Conservation (phyloP, 1,140 invertebrate species). For the Drosophila simulans region DNA sequence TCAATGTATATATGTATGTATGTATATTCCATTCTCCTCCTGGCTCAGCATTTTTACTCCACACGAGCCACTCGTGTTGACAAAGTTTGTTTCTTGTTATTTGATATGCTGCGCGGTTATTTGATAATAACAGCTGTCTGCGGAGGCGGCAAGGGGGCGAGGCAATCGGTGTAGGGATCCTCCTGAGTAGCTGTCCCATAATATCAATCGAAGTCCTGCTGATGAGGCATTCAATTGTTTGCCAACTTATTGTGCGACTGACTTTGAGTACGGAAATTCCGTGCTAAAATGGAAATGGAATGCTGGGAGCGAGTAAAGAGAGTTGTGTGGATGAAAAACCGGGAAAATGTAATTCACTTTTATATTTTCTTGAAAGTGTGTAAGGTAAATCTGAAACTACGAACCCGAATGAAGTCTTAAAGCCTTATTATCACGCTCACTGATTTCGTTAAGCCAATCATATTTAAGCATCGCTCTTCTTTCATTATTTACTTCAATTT, state of each 20-base stretch:
- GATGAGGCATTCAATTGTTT: conserved; percentile 72
- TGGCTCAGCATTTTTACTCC: conserved; percentile 55
- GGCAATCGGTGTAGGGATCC: not conserved
- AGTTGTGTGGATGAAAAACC: conserved; percentile 11
- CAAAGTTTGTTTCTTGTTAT: conserved; percentile 74
- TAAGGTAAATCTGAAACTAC: conserved; percentile 20
- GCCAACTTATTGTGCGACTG: conserved; percentile 59
- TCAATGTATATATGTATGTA: not conserved
- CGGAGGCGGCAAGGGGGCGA: not conserved
- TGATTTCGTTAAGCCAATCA: not conserved
- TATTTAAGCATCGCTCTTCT: not conserved
- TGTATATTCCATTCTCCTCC: not conserved
- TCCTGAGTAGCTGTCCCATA: conserved; percentile 39
- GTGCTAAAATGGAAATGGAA: conserved; percentile 25
- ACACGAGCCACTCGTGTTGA: conserved; percentile 49
- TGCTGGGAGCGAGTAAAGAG: conserved; percentile 2
- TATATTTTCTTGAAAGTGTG: conserved; percentile 4
- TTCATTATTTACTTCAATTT: not conserved
- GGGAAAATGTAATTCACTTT: conserved; percentile 27
- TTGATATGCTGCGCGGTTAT: conserved; percentile 76
- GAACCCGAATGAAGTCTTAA: not conserved
- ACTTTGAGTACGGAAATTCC: conserved; percentile 40
- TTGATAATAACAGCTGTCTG: conserved; percentile 77
- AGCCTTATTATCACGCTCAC: not conserved
- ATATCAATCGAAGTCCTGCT: conserved; percentile 67